Evolutionary conservation across 2,888 invertebrate genomes (phyloP).

Genomic region (Nemotelus nigrinus): DNA sequence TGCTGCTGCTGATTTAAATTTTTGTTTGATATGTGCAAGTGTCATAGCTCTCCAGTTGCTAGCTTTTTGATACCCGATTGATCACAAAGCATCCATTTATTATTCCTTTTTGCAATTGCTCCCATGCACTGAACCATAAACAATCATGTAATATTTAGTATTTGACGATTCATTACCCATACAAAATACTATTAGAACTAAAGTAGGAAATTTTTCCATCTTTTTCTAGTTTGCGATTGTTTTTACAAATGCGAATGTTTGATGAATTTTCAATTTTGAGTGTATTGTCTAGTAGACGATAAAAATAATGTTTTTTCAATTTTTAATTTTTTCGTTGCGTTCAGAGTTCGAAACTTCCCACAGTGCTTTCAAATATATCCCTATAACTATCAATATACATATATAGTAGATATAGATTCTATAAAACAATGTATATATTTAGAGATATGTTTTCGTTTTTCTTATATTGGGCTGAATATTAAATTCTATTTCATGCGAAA

Average conservation of each 20-base stretch:
- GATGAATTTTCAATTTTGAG: constrained; percentile 3
- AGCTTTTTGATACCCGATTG: too few species aligned
- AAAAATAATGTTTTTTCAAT: constrained; percentile 10
- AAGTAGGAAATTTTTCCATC: too few species aligned
- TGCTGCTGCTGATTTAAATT: constrained; percentile 17
- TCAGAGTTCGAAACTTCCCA: constrained; percentile 42
- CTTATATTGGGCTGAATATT: too few species aligned
- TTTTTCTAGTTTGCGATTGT: background rate
- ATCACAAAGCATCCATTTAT: too few species aligned
- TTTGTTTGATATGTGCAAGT: background rate
- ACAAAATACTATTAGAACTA: too few species aligned
- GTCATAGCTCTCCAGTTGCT: too few species aligned
- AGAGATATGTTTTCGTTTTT: too few species aligned
- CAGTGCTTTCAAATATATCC: constrained; percentile 37
- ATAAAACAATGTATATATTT: background rate
- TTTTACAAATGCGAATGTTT: background rate
- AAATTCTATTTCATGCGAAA: too few species aligned
- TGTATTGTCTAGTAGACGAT: background rate
- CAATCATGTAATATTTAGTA: too few species aligned
- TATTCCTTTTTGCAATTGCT: too few species aligned
- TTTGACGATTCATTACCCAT: too few species aligned
- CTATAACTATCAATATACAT: constrained; percentile 5
- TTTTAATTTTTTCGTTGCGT: constrained; percentile 9
- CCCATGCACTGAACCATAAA: too few species aligned
- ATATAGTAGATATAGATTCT: constrained; percentile 5